phyloP scores from a whole-genome alignment of 2,888 invertebrate species.

The Cenopis cana region DNA sequence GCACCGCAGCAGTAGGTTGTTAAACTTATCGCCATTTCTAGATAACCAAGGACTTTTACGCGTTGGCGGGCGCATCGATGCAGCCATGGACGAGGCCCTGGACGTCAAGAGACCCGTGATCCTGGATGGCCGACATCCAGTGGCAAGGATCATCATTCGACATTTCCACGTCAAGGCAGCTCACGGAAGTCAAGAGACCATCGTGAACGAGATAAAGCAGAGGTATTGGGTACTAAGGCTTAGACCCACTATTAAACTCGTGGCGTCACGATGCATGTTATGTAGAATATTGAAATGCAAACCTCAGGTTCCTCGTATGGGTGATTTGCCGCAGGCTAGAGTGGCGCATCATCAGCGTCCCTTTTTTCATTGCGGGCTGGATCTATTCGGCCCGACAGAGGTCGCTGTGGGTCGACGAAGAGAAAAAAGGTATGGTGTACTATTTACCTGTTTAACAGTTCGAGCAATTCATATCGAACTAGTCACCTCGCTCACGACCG shows the following conservation, averaged over 20 bases:
- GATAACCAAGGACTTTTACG: too few relatives aligned
- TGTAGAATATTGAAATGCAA: conserved; percentile 4
- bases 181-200: background rate
- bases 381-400: conserved; percentile 13
- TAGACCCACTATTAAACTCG: background rate
- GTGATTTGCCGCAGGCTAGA: background rate
- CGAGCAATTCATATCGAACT: conserved; percentile 7
- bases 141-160: background rate
- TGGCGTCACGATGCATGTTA: background rate
- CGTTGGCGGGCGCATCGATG: background rate
- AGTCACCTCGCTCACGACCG: background rate
- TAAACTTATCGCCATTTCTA: too few relatives aligned
- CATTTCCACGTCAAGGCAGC: conserved; percentile 2
- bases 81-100: background rate
- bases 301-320: conserved; percentile 4
- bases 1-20: too few relatives aligned
- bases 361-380: background rate
- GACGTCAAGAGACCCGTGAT: conserved; percentile 1
- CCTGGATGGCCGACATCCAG: background rate
- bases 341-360: conserved; percentile 16
- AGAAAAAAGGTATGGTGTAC: conserved; percentile 16
- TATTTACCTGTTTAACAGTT: conserved; percentile 11
- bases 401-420: conserved; percentile 4
- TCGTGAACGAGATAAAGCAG: too few relatives aligned
- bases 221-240: too few relatives aligned